Evolutionary conservation across 2,797 vertebrate species (phyloP), one percentile per base, ranked within the genome.

Genomic region (Calcarius lapponicus): DNA sequence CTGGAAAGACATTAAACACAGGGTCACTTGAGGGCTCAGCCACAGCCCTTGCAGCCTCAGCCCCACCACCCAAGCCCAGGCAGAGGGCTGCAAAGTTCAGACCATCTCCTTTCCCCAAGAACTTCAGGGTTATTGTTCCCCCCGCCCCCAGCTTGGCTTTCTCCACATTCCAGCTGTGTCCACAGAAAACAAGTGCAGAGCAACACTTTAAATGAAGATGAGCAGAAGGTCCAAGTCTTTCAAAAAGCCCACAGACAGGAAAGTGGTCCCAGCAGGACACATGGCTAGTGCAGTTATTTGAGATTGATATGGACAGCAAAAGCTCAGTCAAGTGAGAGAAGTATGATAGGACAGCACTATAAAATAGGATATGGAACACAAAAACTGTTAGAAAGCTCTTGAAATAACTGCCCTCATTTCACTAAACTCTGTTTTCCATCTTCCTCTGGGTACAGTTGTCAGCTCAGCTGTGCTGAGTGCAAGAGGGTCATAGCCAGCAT

Each of bases 321-420:
- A 95, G 64, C 71, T 60, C 16, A 38, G 90, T 17, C 43, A 80
- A 66, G 86, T 62, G n/a, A 92, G 42, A 66, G 64, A 76, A 92
- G 51, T 0, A 0, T 18, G 26, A 65, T 1, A 94, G 90, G 80
- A 93, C 50, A 86, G 40, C 36, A 45, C 43, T 13, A 38, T 75
- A 84, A 90, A 95, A 86, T 56, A 88, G 88, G 43, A 86, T 90
- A 50, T 43, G 38, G 85, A 93, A 38, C 93, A 93, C 73, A 88
- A 80, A 86, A 73, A 40, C 61, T 70, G 78, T 48, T 45, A 82
- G 70, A 70, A 61, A 60, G 45, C 60, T 79, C 95, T 92, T 66
- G 90, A 96, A 97, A 95, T 96, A 95, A 86, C 94, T 95, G 93
- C 15, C 95, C 96, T 95, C 54, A 53, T 95, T 96, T 94, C 76